phyloP scores from a whole-genome alignment of 1,140 invertebrate species.

The Theocolax elegans region DNA sequence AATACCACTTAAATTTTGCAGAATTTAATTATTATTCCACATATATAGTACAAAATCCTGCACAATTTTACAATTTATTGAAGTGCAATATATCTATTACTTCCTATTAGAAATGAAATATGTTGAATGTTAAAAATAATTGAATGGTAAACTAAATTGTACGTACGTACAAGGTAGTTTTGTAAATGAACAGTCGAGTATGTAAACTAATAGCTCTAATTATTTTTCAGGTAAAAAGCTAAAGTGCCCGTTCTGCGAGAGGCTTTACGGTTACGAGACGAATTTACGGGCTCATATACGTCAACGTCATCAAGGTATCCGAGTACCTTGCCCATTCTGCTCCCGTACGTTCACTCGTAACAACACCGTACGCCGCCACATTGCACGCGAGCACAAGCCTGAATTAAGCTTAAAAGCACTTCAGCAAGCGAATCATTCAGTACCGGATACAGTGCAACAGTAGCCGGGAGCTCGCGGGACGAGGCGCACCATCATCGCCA shows the following conservation, averaged over 20 bases:
- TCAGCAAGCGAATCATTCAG: constrained; percentile 70
- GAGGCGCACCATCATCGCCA: constrained; percentile 17
- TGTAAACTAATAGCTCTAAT: background rate
- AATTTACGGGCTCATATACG: constrained; percentile 90
- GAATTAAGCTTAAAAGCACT: constrained; percentile 77
- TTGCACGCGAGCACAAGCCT: constrained; percentile 86
- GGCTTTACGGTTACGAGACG: constrained; percentile 92
- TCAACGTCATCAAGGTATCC: constrained; percentile 89
- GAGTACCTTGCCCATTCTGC: constrained; percentile 88
- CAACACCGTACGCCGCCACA: constrained; percentile 89
- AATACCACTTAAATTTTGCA: too few species aligned
- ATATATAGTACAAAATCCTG: too few species aligned
- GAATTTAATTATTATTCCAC: too few species aligned
- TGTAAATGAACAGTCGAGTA: too few species aligned
- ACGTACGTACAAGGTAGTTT: too few species aligned
- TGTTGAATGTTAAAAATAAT: too few species aligned
- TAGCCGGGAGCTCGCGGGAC: constrained; percentile 48
- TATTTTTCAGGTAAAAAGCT: constrained; percentile 82
- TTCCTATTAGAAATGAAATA: too few species aligned
- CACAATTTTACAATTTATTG: too few species aligned
- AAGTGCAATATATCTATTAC: too few species aligned
- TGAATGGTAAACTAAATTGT: too few species aligned
- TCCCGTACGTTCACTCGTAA: constrained; percentile 91
- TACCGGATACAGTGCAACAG: constrained; percentile 59
- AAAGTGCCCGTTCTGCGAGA: constrained; percentile 91